Percentiles rank a stretch among this genome's conserved stretches.
These are phyloP conservation scores for Pogona vitticeps DNA, from an alignment of 2,113 vertebrate genomes.

Conservation along the genomic window DNA sequence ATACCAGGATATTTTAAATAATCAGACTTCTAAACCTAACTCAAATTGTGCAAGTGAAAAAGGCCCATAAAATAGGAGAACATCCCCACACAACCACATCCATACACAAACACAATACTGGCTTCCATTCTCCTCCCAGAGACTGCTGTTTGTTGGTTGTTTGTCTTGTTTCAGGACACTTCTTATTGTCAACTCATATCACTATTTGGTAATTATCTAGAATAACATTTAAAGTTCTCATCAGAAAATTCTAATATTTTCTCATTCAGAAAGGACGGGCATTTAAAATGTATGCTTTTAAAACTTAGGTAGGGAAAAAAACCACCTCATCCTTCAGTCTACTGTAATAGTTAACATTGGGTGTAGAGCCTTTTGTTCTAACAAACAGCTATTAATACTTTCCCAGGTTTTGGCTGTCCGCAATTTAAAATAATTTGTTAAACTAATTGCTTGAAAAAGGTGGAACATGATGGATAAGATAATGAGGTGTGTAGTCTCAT, in stretches of 20 bases:
- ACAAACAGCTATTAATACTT: not conserved
- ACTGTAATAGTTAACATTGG: not conserved
- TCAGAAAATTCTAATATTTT: too few relatives aligned
- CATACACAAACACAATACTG: too few relatives aligned
- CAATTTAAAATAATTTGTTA: too few relatives aligned
- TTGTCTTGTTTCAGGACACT: not conserved
- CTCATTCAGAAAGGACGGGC: too few relatives aligned
- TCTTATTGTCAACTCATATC: not conserved
- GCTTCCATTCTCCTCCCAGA: too few relatives aligned
- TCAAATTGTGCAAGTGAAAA: not conserved
- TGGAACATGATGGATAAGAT: conserved; percentile 28
- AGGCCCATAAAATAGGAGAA: not conserved
- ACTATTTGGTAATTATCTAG: too few relatives aligned
- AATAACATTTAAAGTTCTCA: too few relatives aligned
- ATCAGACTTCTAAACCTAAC: not conserved
- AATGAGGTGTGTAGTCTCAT: conserved; percentile 25
- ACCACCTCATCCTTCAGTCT: not conserved
- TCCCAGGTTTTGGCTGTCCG: too few relatives aligned
- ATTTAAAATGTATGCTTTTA: too few relatives aligned
- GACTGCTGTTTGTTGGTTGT: not conserved
- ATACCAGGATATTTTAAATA: not conserved
- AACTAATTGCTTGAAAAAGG: not conserved
- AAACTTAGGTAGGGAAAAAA: too few relatives aligned
- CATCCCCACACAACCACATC: too few relatives aligned
- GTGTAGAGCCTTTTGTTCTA: not conserved